Evolutionary conservation across 92 coral and sea anemone genomes (phyloP), one percentile per base, ranked within the genome.

Genomic region (Siderastrea radians): DNA sequence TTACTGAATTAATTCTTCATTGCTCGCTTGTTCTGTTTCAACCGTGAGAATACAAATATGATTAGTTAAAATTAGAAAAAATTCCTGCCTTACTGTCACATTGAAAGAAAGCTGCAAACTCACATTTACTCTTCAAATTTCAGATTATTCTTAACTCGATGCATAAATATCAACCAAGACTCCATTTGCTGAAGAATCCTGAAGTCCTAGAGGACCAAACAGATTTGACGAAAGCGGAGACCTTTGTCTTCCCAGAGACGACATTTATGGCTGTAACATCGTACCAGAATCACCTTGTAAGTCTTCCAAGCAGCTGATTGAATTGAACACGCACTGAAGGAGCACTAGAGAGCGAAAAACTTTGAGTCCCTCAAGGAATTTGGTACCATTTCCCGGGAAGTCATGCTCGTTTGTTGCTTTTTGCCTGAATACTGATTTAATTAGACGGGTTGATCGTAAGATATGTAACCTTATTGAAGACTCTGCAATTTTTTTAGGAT

Each of bases 251-350:
- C 84, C 94, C 96, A 19, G 98, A 95, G 77, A 95, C 98, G 75
- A 93, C 89, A 2, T 95, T 95, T 68, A 95, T 95, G 96, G 98
- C 98, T 14, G 98, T 95, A 26, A 95, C 98, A 15, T 94, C 98
- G 6, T 95, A 95, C 70, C 98, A 95, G 84, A 95, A 95, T 74
- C 98, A 95, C 61, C 82, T 95, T 89, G 98, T 95, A 77, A 73
- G 86, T 70, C 26, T 74, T 26, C 38, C 38, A 26, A 26, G 38
- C 38, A 26, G 38, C 9, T 6, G 19, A 48, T 61, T n/a, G 9
- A 49, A 76, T 13, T 1, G 13, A 43, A 12, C 11, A 15, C 47
- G 14, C 49, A 62, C 46, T 14, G 49, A n/a, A 45, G 5, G 16
- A 63, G 15, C 8, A 3, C 6, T 44, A 75, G 16, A 45, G 66